Base-by-base conservation (phyloP, 2,797 vertebrate genomes). In the Myotis planiceps region DNA sequence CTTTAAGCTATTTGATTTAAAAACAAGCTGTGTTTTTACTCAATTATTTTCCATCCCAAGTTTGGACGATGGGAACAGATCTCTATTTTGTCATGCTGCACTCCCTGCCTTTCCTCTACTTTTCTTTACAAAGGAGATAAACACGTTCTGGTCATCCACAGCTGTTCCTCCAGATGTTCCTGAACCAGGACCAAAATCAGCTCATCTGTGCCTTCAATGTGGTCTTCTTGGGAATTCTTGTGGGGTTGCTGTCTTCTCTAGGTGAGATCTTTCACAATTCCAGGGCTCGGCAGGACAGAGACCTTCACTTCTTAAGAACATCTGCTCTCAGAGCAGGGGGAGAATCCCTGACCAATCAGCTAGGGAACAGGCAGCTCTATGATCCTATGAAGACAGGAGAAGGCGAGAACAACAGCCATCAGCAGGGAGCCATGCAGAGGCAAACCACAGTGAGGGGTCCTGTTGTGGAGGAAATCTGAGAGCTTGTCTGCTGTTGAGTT, bases 91-190 rank as follows among this genome's bases (percentile, higher is more conserved):
- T 87, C 6, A 1, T 63, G 39, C 47, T 0, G 19, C 37, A 23
- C 53, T 95, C 96, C 68, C 75, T 90, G 91, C 60, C 96, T 95
- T 47, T 91, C 84, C 90, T 66, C 90, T 75, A 76, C 79, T 89
- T 90, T 87, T 92, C 94, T 93, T 96, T 82, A 93, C 90, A 68
- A 92, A 96, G 90, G 94, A 96, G 97, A 96, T 97, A 97, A 97
- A 97, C 96, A 97, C 0, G 34, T 53, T 83, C 88, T 79, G 87
- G 94, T 94, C 85, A 32, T 69, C 79, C 94, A 93, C 96, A 97
- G 96, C 95, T 97, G 96, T 83, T 96, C 88, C 79, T 95, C 75
- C 96, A 97, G 97, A 97, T 97, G 95, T 96, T 83, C 93, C 97
- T 97, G 95, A 96, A 95, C 71, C 23, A 71, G 75, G 71, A 96